These are phyloP conservation scores for Jacana jacana DNA, from an alignment of 2,113 vertebrate genomes.

Conservation along the genomic window DNA sequence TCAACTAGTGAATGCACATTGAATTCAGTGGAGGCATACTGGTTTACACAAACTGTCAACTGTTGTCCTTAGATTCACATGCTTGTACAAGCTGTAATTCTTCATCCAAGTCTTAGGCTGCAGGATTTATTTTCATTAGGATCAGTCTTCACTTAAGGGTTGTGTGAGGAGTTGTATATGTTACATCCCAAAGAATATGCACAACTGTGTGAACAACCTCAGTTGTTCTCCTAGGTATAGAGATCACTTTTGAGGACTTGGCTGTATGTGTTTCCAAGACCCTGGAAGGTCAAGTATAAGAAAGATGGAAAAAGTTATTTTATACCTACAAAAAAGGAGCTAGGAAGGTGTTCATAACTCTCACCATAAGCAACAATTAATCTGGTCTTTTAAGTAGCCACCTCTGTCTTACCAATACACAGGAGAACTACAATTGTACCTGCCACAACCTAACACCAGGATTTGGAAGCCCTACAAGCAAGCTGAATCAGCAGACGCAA, in stretches of 20 bases:
- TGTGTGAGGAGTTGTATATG: not conserved
- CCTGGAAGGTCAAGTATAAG: not conserved
- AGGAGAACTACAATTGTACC: not conserved
- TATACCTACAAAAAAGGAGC: not conserved
- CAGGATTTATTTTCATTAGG: not conserved
- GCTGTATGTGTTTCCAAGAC: not conserved
- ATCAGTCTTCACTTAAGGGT: not conserved
- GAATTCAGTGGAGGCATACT: not conserved
- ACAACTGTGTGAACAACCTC: not conserved
- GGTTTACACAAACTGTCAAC: not conserved
- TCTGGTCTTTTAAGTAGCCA: not conserved
- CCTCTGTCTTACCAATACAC: not conserved
- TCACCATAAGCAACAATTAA: not conserved
- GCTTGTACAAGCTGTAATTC: not conserved
- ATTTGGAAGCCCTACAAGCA: not conserved
- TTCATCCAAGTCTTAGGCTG: not conserved
- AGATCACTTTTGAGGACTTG: not conserved
- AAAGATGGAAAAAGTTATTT: not conserved
- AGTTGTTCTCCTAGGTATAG: not conserved
- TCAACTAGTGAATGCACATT: not conserved
- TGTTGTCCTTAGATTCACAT: accelerated
- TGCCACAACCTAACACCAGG: not conserved
- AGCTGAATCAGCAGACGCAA: not conserved
- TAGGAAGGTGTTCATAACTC: not conserved
- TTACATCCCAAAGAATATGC: not conserved